phyloP scores from a whole-genome alignment of 1,140 invertebrate species.

The Musca vetustissima region DNA sequence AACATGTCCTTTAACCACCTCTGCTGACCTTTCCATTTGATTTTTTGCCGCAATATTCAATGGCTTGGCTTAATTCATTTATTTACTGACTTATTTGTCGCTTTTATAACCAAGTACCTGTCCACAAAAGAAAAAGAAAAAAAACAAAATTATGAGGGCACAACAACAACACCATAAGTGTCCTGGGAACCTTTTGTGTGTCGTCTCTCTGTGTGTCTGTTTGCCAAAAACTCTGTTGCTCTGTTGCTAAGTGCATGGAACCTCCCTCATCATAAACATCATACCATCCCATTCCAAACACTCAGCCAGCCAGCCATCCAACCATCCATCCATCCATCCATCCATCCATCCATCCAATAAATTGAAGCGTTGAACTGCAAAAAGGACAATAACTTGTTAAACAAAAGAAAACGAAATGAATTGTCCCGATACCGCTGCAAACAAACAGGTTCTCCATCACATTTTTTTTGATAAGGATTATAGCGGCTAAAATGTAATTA shows the following conservation, averaged over 20 bases:
- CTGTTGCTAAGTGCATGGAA: slow-evolving; percentile 3
- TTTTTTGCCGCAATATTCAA: neutral
- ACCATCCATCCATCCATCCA: too few species aligned
- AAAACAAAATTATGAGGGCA: neutral
- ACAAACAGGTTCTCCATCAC: slow-evolving; percentile 2
- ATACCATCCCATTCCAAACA: too few species aligned
- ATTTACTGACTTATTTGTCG: slow-evolving; percentile 19
- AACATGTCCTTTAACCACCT: slow-evolving; percentile 10
- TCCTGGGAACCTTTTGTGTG: neutral
- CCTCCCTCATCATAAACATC: slow-evolving; percentile 10
- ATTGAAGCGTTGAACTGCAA: slow-evolving; percentile 21
- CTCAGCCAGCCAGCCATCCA: too few species aligned
- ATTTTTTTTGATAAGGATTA: neutral
- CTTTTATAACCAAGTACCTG: slow-evolving; percentile 14
- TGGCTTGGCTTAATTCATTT: neutral
- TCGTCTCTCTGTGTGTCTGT: neutral
- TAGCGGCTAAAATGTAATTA: too few species aligned
- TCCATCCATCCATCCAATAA: too few species aligned
- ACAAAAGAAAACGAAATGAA: neutral
- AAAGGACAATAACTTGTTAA: slow-evolving; percentile 9
- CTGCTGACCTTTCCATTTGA: slow-evolving; percentile 7
- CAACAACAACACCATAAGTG: neutral
- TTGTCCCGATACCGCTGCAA: slow-evolving; percentile 4
- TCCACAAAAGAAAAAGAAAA: too few species aligned
- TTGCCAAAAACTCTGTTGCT: neutral